Evolutionary conservation across 2,888 invertebrate genomes (phyloP).

Genomic region (Amphipyra berbera): DNA sequence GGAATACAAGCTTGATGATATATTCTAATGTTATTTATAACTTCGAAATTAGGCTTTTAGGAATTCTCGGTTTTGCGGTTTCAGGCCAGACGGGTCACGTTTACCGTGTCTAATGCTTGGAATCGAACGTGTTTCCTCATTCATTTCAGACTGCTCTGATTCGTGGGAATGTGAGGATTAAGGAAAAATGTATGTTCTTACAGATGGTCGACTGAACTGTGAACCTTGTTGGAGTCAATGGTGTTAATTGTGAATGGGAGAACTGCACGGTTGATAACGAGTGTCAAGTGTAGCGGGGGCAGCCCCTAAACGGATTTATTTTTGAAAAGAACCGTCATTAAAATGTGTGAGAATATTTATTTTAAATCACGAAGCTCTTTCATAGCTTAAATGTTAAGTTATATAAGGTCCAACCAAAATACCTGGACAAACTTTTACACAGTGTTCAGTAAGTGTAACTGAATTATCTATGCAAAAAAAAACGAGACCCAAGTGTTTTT

Average conservation of each 20-base stretch:
- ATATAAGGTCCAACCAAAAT: too few relatives aligned
- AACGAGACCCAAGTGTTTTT: too few relatives aligned
- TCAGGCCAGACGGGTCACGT: not conserved
- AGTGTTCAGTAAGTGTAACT: too few relatives aligned
- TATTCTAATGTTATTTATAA: not conserved
- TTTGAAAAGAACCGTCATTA: too few relatives aligned
- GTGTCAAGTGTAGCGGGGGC: not conserved
- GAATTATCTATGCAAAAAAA: too few relatives aligned
- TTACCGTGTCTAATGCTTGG: not conserved
- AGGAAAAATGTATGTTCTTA: constrained; percentile 20
- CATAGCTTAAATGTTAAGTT: too few relatives aligned
- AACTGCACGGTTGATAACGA: not conserved
- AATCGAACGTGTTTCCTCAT: constrained; percentile 15
- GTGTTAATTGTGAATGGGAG: constrained; percentile 5
- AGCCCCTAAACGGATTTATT: too few relatives aligned
- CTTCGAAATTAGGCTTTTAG: not conserved
- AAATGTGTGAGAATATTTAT: too few relatives aligned
- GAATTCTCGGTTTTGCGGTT: constrained; percentile 6
- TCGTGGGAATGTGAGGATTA: not conserved
- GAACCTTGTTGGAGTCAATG: constrained; percentile 2
- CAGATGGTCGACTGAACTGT: not conserved
- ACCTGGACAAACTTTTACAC: too few relatives aligned
- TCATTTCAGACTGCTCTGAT: constrained; percentile 10
- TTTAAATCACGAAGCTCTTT: too few relatives aligned
- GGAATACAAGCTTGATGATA: not conserved